A percentile compares a stretch with the other conserved stretches of the same genome.
Conservation (phyloP, 2,113 vertebrate species). For the Pipra filicauda region DNA sequence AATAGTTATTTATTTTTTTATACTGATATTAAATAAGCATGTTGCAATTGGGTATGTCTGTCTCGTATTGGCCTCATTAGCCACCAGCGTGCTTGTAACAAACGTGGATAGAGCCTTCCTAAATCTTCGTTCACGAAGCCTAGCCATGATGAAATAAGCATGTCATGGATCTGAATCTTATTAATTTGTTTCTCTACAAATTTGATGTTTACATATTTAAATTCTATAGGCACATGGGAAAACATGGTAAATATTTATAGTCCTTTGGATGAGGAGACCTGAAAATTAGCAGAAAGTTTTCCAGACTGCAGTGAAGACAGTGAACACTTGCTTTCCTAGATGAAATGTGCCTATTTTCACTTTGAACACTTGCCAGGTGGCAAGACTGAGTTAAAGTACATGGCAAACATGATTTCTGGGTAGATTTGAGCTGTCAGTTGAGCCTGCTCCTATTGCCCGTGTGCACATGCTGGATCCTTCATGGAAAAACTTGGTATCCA, state of each 20-base stretch:
- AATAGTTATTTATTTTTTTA: neutral
- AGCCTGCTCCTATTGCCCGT: neutral
- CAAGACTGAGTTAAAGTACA: neutral
- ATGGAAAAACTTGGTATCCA: neutral
- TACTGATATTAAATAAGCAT: neutral
- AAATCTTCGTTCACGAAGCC: too few species aligned
- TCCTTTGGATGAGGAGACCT: neutral
- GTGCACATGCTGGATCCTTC: neutral
- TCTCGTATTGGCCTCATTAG: too few species aligned
- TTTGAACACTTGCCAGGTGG: neutral
- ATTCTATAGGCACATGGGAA: neutral
- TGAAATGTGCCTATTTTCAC: neutral
- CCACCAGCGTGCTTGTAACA: too few species aligned
- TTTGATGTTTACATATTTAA: neutral
- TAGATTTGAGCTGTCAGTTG: neutral
- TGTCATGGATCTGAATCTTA: neutral
- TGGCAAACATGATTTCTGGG: neutral
- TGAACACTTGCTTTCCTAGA: neutral
- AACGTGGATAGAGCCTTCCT: too few species aligned
- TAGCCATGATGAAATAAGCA: too few species aligned
- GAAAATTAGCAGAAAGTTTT: neutral
- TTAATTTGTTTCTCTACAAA: neutral
- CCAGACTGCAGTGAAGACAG: neutral
- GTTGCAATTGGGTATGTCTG: too few species aligned
- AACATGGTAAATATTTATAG: neutral